Percentiles rank a stretch among this genome's conserved stretches.
Conservation (phyloP, 1,140 invertebrate genomes). For the Drosophila oshimai region DNA sequence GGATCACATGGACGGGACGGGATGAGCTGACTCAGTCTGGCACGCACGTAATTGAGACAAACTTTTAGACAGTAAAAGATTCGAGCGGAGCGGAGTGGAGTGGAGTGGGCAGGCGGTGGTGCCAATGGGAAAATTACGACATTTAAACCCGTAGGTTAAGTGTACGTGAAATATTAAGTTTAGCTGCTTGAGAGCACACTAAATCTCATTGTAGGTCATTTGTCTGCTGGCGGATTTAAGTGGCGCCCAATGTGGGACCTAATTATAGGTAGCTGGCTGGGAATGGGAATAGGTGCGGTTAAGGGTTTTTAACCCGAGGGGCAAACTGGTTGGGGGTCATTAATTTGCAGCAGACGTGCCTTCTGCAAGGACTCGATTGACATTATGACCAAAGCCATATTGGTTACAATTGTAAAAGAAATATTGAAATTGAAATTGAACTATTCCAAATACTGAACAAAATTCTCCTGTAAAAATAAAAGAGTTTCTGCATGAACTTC, state of each 20-base stretch:
- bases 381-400: not conserved
- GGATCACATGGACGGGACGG: not conserved
- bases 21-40: slow-evolving; percentile 56
- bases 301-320: not conserved
- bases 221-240: slow-evolving; percentile 75
- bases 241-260: slow-evolving; percentile 4
- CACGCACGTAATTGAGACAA: slow-evolving; percentile 80
- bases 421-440: too few relatives aligned
- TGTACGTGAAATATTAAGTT: slow-evolving; percentile 80
- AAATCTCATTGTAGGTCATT: slow-evolving; percentile 76
- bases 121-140: slow-evolving; percentile 78
- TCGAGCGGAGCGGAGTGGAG: slow-evolving; percentile 28
- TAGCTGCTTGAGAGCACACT: slow-evolving; percentile 73
- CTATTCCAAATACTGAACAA: too few relatives aligned
- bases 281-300: slow-evolving; percentile 4
- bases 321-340: not conserved
- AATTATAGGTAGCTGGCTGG: slow-evolving; percentile 27
- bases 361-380: not conserved
- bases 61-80: slow-evolving; percentile 78
- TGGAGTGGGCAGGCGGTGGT: not conserved
- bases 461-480: too few relatives aligned
- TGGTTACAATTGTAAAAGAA: too few relatives aligned
- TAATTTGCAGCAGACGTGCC: slow-evolving; percentile 14
- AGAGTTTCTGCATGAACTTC: too few relatives aligned
- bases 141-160: slow-evolving; percentile 78